These are phyloP conservation scores for Tringa solitaria DNA, from an alignment of 2,113 vertebrate species.

Conservation along the genomic window DNA sequence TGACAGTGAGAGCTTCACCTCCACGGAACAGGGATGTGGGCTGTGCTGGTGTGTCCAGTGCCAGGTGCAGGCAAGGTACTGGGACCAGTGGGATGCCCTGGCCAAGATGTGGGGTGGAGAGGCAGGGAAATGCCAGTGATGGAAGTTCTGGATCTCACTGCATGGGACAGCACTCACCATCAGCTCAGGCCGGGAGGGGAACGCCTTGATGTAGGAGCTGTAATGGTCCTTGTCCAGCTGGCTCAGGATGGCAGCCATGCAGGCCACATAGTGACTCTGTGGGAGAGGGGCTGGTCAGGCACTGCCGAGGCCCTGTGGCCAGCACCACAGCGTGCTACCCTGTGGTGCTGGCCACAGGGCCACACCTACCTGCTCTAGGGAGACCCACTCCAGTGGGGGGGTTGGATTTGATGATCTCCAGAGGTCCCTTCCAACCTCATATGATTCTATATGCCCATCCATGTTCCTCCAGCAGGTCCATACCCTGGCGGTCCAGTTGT, in stretches of 20 bases:
- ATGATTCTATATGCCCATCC: too few species aligned
- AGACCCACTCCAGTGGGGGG: too few species aligned
- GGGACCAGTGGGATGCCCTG: neutral
- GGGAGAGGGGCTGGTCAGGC: neutral
- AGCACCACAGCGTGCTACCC: too few species aligned
- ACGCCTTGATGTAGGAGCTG: slow-evolving; percentile 33
- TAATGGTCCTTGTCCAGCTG: slow-evolving; percentile 64
- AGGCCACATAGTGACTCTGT: slow-evolving; percentile 65
- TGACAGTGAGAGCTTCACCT: neutral
- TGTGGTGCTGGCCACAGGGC: too few species aligned
- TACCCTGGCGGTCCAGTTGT: rapidly evolving
- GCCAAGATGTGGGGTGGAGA: rapidly evolving
- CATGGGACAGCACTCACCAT: slow-evolving; percentile 30
- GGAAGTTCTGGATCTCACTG: rapidly evolving
- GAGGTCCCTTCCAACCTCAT: too few species aligned
- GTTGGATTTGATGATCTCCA: too few species aligned
- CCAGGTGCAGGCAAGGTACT: neutral
- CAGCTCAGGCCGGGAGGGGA: slow-evolving; percentile 44
- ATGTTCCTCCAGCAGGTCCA: rapidly evolving
- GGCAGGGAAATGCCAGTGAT: neutral
- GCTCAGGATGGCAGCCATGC: slow-evolving; percentile 68
- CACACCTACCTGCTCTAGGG: too few species aligned
- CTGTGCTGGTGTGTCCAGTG: rapidly evolving
- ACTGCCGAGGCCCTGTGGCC: neutral
- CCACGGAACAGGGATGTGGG: rapidly evolving